Base-by-base conservation (phyloP, 1,140 invertebrate genomes). In the Mycetomoellerius zeteki region DNA sequence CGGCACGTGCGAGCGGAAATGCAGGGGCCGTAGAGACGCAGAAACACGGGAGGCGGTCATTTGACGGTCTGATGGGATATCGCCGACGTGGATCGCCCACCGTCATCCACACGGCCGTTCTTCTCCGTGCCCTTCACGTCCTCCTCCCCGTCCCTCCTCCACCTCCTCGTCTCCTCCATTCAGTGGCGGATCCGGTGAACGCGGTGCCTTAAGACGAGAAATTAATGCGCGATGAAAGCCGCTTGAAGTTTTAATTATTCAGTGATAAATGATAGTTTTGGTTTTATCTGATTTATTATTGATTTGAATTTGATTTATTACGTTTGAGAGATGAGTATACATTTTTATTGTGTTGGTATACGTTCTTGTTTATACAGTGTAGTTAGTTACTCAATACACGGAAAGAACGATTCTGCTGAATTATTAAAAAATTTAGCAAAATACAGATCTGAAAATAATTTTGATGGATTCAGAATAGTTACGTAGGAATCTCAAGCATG, bases 1-100 rank as follows among this genome's bases (percentile, higher is more conserved):
- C 89, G 93, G 91, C 93, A 95, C 94, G 94, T 94, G 93, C 93
- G 89, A 94, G 91, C 91, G 91, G 91, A 94, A 94, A 93, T 93
- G 90, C 88, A 87, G 89, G 92, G 77, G 33, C 89, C 89, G 77
- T 80, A 86, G 85, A 91, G 91, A 89, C 72, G 78, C 62, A 88
- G 89, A 93, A 92, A 92, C 91, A 93, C 93, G 89, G 93, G 91
- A 94, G 94, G 94, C 92, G 91, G 91, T 94, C 93, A 93, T 94
- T 94, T 92, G 91, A 93, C 89, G 91, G 91, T 90, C 93, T 88
- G 92, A 94, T 93, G 91, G 90, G 89, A 94, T 92, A 89, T 86
- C 84, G 65, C 72, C 56, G 91, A 90, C 88, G 84, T 86, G 80
- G 86, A 77, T 88, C 43, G 73, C 84, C 71, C 77, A 81, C 65